Base-by-base conservation (phyloP, 2,888 invertebrate species). In the Agrochola litura region DNA sequence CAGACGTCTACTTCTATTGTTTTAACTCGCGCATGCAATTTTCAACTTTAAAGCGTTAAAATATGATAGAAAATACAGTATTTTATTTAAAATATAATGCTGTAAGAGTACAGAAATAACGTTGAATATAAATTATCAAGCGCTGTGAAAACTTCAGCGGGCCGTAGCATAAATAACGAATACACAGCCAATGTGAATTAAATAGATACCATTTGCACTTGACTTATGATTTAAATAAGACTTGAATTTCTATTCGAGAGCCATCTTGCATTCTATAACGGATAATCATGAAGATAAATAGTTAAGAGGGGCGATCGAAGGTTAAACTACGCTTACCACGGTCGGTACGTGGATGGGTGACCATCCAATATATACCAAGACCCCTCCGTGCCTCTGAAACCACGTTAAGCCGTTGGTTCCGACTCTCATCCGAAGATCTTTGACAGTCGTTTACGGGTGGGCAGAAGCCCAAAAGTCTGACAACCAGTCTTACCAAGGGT, bases 61-160 rank as follows among this genome's bases (percentile, higher is more conserved):
- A 46, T 78, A 81, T 67, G 66, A 67, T 60, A n/a, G 63, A 52
- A 5, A 70, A 70, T 79, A 52, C 10, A 0, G 9, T 41, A 41
- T 67, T 75, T 74, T 66, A 69, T 71, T 54, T 56, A 66, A 70
- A 80, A 64, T 74, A 71, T 82, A 73, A 81, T 81, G 70, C 77
- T 77, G 80, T 83, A 84, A 80, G 64, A 80, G 77, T 82, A 83
- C 88, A 89, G 85, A 90, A 91, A 91, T 91, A 91, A 85, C 85
- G 61, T 71, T 72, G 49, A 69, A 83, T 71, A 89, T 88, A 89
- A 89, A 90, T 89, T 90, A 89, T 85, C 52, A 79, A 81, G 73
- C 52, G 84, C 88, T 81, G 87, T 92, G 91, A 92, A 92, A 90
- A 90, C 87, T 91, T 92, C 90, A 90, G 88, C 89, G 76, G 67